These are phyloP conservation scores for Petrophora chlorosata DNA, from an alignment of 2,888 invertebrate genomes.

Conservation along the genomic window DNA sequence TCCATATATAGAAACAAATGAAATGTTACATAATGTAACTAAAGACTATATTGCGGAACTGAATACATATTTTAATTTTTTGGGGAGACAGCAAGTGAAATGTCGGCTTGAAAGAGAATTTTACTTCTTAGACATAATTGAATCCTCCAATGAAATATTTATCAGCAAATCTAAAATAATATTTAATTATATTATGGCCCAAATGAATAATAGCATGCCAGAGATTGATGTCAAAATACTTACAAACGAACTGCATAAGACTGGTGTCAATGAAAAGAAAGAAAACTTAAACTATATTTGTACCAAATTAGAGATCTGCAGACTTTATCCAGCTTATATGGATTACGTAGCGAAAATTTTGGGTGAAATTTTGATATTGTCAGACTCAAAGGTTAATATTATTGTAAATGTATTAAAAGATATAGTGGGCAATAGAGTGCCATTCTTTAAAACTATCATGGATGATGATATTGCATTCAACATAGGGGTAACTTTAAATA, in stretches of 20 bases:
- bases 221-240: neutral
- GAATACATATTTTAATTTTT: neutral
- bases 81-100: neutral
- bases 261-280: neutral
- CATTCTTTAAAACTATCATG: conserved; percentile 37
- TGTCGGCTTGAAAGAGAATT: conserved; percentile 5
- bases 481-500: conserved; percentile 26
- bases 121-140: conserved; percentile 4
- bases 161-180: neutral
- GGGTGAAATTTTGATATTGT: conserved; percentile 39
- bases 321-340: conserved; percentile 45
- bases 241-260: neutral
- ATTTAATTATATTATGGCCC: neutral
- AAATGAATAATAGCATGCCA: neutral
- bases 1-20: neutral
- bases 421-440: conserved; percentile 24
- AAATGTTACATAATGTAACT: neutral
- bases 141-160: conserved; percentile 1
- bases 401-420: conserved; percentile 7
- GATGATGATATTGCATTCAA: conserved; percentile 31
- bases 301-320: conserved; percentile 39
- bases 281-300: conserved; percentile 1
- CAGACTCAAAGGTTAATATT: neutral
- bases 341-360: conserved; percentile 46
- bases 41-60: neutral